These are phyloP conservation scores for Drosophila mimetica DNA, from an alignment of 2,888 invertebrate genomes.

Conservation along the genomic window DNA sequence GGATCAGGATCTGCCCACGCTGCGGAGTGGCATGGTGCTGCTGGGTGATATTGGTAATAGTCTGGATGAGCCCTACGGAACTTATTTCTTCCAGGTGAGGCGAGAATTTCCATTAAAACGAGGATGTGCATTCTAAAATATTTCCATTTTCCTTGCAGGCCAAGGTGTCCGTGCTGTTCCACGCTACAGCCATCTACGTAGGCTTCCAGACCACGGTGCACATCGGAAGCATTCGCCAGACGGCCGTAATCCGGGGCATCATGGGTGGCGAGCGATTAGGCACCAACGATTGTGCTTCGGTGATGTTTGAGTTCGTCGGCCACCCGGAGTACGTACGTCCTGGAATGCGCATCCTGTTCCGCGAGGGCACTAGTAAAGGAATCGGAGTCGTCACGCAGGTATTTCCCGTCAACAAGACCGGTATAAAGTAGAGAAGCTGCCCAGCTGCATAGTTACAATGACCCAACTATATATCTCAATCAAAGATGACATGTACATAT, in stretches of 20 bases:
- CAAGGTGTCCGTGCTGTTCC: conserved; percentile 94
- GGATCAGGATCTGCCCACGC: conserved; percentile 85
- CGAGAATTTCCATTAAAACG: neutral
- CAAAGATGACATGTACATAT: conserved; percentile 62
- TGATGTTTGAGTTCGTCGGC: conserved; percentile 94
- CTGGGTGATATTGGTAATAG: conserved; percentile 83
- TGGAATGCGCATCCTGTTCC: conserved; percentile 91
- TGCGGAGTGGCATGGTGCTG: conserved; percentile 94
- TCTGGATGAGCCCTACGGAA: conserved; percentile 86
- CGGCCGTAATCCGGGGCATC: conserved; percentile 93
- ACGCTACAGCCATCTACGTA: conserved; percentile 92
- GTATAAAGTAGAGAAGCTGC: conserved; percentile 44
- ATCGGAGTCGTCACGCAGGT: conserved; percentile 93
- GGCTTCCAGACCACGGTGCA: conserved; percentile 97
- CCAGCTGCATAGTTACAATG: conserved; percentile 34
- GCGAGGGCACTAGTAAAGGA: conserved; percentile 94
- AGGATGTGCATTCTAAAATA: neutral
- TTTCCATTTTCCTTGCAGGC: conserved; percentile 87
- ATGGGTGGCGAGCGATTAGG: conserved; percentile 86
- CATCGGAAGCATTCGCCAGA: conserved; percentile 97
- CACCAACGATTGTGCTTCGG: conserved; percentile 94
- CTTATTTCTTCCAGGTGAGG: conserved; percentile 88
- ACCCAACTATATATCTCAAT: conserved; percentile 52
- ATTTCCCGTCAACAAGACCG: conserved; percentile 86
- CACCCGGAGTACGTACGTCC: conserved; percentile 94